Conservation (phyloP, 2,797 vertebrate genomes). For the Hippocampus kuda region DNA sequence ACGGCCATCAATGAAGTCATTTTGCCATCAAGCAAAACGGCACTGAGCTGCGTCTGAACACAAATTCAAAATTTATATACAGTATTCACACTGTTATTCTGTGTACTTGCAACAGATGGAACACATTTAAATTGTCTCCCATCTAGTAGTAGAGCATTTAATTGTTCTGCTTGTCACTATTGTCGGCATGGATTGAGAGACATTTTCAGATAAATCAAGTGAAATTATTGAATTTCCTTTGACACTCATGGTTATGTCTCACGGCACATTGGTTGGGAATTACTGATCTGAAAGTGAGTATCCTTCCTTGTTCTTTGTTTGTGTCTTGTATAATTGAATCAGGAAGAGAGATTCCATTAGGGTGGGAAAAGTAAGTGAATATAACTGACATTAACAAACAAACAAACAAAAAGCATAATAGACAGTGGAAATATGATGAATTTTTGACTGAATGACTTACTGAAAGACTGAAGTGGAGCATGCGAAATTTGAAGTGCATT, state of each 20-base stretch:
- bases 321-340: background rate
- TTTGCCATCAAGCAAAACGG: background rate
- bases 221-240: background rate
- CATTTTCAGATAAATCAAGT: background rate
- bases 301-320: background rate
- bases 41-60: background rate
- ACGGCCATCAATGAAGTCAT: too few species aligned
- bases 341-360: background rate
- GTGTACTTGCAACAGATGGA: too few species aligned
- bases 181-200: background rate
- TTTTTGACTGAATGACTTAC: background rate
- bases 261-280: too few species aligned
- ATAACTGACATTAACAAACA: background rate
- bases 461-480: background rate
- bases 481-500: background rate
- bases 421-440: background rate
- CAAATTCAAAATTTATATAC: background rate
- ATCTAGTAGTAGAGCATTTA: too few species aligned
- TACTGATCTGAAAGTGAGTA: background rate
- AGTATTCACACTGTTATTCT: background rate
- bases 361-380: too few species aligned
- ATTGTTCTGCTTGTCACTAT: too few species aligned
- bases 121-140: too few species aligned
- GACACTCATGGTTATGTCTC: too few species aligned
- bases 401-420: background rate